Percentiles rank a stretch among this genome's conserved stretches.
These are phyloP conservation scores for Embidobia sp. DNA, from an alignment of 2,888 invertebrate genomes.

Conservation along the genomic window DNA sequence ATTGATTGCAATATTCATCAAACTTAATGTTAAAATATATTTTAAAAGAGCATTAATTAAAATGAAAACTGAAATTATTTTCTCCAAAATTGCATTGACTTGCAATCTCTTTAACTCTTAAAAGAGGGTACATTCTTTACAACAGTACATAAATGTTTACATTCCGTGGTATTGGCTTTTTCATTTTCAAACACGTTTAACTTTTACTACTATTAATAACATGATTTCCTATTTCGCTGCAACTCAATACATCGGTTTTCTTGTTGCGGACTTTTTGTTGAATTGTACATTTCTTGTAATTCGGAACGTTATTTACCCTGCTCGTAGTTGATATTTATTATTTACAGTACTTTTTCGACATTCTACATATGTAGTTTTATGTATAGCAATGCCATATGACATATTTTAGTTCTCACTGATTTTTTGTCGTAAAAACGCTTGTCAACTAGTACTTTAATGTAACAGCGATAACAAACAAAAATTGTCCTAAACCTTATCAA, in stretches of 20 bases:
- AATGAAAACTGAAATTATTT: neutral
- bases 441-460: neutral
- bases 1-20: too few relatives aligned
- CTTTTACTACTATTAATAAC: slow-evolving; percentile 18
- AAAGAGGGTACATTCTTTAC: neutral
- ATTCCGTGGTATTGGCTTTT: slow-evolving; percentile 7
- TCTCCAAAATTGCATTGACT: neutral
- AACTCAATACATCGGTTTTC: slow-evolving; percentile 34
- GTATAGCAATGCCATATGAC: too few relatives aligned
- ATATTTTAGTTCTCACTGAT: neutral
- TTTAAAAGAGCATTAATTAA: neutral
- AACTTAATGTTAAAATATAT: neutral
- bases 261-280: slow-evolving; percentile 2
- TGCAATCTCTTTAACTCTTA: too few relatives aligned
- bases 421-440: neutral
- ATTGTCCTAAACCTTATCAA: neutral
- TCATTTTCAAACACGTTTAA: neutral
- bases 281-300: slow-evolving; percentile 12
- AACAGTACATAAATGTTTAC: neutral
- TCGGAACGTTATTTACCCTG: slow-evolving; percentile 13
- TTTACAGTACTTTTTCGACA: slow-evolving; percentile 11
- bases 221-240: slow-evolving; percentile 20
- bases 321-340: slow-evolving; percentile 24
- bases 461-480: neutral
- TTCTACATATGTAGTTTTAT: too few relatives aligned